Base-by-base conservation (phyloP, 1,140 invertebrate species). In the Orchesella cincta region DNA sequence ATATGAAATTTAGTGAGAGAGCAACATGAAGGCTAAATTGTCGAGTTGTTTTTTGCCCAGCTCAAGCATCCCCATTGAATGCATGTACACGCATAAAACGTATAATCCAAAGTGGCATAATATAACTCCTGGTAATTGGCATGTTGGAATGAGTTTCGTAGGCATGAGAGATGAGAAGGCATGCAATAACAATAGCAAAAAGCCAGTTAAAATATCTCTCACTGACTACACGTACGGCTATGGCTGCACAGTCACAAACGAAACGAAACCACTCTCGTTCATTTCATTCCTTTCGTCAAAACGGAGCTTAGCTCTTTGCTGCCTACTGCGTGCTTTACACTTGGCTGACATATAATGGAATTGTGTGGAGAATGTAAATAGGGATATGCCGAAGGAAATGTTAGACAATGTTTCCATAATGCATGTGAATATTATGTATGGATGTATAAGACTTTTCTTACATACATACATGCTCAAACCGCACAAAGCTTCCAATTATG, bases 71-170 rank as follows among this genome's bases (percentile, higher is more conserved):
- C 8, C 20, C 23, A 23, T 2, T 16, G 54, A 14, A n/a, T 62
- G 54, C 12, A 16, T 12, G 54, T 26, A 26, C 5, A 5, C 54
- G 26, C 8, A 26, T 26, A 62, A 62, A 57, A 57, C 14, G 23
- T 57, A 57, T 57, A 57, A 57, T 57, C 52, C 23, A 57, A 57
- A 57, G 23, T 57, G 28, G 62, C 31, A 29, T 67, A 67, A 67
- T 67, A 23, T 57, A 57, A 57, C 54, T 57, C 54, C 14, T 57
- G 62, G 31, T 67, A 67, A 67, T 67, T 67, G 62, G 62, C 62
- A 67, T 67, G 62, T 67, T 67, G 31, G 62, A 67, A 29, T 67
- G 62, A 67, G 62, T 33, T n/a, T 67, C 31, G 62, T 29, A 67
- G 29, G n/a, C n/a, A n/a, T n/a, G n/a, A 67, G 62, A 3, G 26